Evolutionary conservation across 2,888 invertebrate genomes (phyloP).

Genomic region (Eristalinus aeneus): DNA sequence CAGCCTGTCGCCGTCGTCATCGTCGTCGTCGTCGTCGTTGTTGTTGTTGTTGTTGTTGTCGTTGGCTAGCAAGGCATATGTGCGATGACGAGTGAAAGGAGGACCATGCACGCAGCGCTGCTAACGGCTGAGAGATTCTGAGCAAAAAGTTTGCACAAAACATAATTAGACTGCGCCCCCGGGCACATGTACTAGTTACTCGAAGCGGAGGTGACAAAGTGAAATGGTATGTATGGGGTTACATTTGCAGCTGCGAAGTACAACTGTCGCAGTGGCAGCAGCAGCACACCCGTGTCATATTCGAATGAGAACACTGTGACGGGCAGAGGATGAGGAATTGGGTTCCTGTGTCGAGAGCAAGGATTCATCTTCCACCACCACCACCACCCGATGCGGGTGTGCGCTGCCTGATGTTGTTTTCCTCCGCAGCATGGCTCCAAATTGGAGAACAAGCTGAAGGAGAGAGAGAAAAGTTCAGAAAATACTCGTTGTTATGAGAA

Average conservation of each 20-base stretch:
- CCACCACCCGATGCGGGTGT: background rate
- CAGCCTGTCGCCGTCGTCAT: conserved; percentile 71
- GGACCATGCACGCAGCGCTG: background rate
- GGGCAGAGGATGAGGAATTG: background rate
- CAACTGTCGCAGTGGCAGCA: conserved; percentile 31
- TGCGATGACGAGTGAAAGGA: background rate
- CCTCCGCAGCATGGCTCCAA: background rate
- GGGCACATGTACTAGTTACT: conserved; percentile 22
- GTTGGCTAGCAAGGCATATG: conserved; percentile 35
- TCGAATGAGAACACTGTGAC: background rate
- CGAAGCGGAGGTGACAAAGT: background rate
- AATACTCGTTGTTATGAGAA: background rate
- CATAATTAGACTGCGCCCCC: conserved; percentile 62
- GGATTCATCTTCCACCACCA: background rate
- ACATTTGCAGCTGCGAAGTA: conserved; percentile 26
- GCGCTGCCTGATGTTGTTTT: background rate
- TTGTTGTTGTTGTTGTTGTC: too few species aligned
- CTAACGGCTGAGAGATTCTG: conserved; percentile 4
- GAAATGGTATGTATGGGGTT: conserved; percentile 44
- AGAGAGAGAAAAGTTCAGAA: background rate
- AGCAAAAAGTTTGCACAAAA: conserved; percentile 52
- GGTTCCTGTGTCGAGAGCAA: background rate
- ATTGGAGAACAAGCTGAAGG: background rate
- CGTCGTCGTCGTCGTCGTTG: conserved; percentile 73
- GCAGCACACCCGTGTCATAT: background rate